Percentiles rank a stretch among this genome's conserved stretches.
Conservation (phyloP, 2,797 vertebrate genomes). For the Ispidina picta region DNA sequence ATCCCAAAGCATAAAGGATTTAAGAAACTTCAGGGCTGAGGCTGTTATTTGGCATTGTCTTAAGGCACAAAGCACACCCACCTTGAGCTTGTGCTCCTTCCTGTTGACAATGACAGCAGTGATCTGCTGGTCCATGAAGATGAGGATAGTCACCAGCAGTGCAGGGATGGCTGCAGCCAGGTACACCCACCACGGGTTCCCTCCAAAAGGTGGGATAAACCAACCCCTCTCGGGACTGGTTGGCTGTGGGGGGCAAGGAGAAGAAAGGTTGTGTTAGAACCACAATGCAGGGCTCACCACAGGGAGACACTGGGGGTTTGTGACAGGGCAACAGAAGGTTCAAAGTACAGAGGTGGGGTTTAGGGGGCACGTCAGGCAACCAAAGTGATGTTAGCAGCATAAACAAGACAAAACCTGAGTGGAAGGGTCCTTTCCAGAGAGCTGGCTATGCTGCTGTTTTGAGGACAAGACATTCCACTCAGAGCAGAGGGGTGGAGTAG, state of each 20-base stretch:
- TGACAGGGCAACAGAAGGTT: background rate
- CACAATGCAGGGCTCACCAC: fast-evolving
- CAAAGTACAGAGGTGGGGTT: background rate
- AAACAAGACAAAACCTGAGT: background rate
- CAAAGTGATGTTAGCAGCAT: background rate
- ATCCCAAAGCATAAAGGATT: background rate
- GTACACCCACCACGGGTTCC: conserved; percentile 98
- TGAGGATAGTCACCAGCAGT: conserved; percentile 93
- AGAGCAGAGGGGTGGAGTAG: background rate
- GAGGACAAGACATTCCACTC: background rate
- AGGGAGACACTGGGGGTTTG: background rate
- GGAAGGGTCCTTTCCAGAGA: background rate
- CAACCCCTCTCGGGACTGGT: conserved; percentile 91
- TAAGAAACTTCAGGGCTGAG: background rate
- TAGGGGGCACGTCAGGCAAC: background rate
- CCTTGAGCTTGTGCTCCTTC: conserved; percentile 98
- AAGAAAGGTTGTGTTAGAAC: conserved; percentile 6
- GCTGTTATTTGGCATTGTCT: no score
- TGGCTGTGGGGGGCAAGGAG: conserved; percentile 80
- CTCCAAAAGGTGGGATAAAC: conserved; percentile 93
- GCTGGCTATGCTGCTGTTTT: background rate
- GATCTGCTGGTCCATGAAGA: conserved; percentile 99
- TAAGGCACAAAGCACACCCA: conserved; percentile 39
- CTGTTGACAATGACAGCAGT: conserved; percentile 97
- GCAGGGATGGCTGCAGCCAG: conserved; percentile 91